Conservation (phyloP, 2,888 invertebrate genomes). For the Ophraella communa region DNA sequence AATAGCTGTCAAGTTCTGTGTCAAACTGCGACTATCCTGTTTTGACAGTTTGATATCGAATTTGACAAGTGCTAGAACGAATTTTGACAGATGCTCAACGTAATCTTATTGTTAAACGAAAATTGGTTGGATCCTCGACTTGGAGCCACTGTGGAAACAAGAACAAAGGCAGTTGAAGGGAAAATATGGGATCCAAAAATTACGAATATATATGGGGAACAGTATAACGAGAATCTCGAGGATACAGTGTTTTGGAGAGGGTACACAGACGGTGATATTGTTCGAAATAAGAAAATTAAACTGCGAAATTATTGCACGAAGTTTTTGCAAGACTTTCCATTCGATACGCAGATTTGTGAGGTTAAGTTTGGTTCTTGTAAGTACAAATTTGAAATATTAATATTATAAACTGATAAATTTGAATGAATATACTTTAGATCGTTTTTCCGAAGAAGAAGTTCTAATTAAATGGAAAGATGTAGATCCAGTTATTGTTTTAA, state of each 20-base stretch:
- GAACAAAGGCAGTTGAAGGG: conserved; percentile 46
- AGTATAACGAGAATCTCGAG: conserved; percentile 37
- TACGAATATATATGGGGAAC: conserved; percentile 41
- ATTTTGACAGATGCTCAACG: conserved; percentile 42
- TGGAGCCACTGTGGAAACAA: conserved; percentile 44
- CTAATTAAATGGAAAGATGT: conserved; percentile 41
- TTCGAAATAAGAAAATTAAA: conserved; percentile 46
- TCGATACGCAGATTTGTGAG: conserved; percentile 48
- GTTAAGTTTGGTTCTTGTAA: conserved; percentile 51
- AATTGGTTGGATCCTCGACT: conserved; percentile 49
- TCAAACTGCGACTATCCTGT: too few relatives aligned
- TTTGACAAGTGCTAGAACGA: too few relatives aligned
- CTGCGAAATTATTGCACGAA: conserved; percentile 41
- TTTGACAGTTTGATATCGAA: too few relatives aligned
- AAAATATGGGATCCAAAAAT: conserved; percentile 52
- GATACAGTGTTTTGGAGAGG: conserved; percentile 50
- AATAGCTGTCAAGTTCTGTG: too few relatives aligned
- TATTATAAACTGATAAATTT: too few relatives aligned
- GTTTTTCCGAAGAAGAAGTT: conserved; percentile 50
- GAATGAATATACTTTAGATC: conserved; percentile 37
- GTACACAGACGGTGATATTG: conserved; percentile 46
- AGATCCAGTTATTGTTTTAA: conserved; percentile 35
- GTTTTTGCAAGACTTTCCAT: conserved; percentile 47
- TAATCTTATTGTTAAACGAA: conserved; percentile 45
- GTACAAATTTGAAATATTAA: too few relatives aligned